Evolutionary conservation across 2,113 vertebrate genomes (phyloP).

Genomic region (pig (Sus scrofa)): T2T-Sscrofa CM000812.6:244968501-244969000

Average conservation of each 20-base stretch:
- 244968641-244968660: neutral
- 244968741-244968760: neutral
- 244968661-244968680: neutral
- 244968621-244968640: neutral
- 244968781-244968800: constrained; percentile 59
- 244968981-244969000: constrained; percentile 70
- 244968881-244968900: constrained; percentile 68
- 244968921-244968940: constrained; percentile 71
- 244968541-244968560: neutral
- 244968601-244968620: neutral
- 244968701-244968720: neutral
- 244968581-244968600: neutral
- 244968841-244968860: neutral
- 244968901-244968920: constrained; percentile 56
- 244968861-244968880: constrained; percentile 63
- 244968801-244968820: constrained; percentile 46
- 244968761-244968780: neutral
- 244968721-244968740: neutral
- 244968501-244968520: neutral
- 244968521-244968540: neutral
- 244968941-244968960: constrained; percentile 70
- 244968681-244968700: neutral
- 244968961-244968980: constrained; percentile 78
- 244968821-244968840: neutral
- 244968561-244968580: neutral